phyloP scores from a whole-genome alignment of 2,797 vertebrate genomes.

The Scomberomorus guttatus region DNA sequence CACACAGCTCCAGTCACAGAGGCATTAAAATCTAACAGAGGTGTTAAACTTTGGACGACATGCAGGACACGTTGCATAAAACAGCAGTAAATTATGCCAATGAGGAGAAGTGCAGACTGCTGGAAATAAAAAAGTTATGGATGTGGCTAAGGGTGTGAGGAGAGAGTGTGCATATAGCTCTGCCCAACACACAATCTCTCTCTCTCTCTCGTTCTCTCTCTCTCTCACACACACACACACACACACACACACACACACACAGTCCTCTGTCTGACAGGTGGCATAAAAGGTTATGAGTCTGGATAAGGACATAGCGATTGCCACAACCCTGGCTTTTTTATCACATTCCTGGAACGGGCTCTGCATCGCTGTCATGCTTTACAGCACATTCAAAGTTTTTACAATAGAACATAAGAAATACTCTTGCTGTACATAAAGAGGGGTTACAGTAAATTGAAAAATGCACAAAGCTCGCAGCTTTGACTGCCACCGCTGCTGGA shows the following conservation, averaged over 20 bases:
- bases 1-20: conserved; percentile 47
- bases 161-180: conserved; percentile 30
- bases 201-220: no score
- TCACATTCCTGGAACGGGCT: conserved; percentile 40
- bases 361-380: conserved; percentile 32
- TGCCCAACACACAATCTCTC: conserved; percentile 4
- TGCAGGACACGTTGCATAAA: conserved; percentile 72
- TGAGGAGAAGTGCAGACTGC: conserved; percentile 71
- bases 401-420: conserved; percentile 4
- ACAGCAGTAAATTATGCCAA: conserved; percentile 73
- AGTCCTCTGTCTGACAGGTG: conserved; percentile 55
- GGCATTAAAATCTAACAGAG: conserved; percentile 69
- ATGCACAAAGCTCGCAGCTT: background rate
- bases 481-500: background rate
- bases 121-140: conserved; percentile 75
- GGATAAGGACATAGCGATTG: conserved; percentile 52
- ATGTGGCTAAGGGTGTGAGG: conserved; percentile 63
- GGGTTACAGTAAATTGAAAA: conserved; percentile 15
- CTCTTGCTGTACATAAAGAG: conserved; percentile 10
- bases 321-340: conserved; percentile 43
- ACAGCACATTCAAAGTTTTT: conserved; percentile 31
- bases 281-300: conserved; percentile 61
- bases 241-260: conserved; percentile 35
- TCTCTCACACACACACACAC: conserved; percentile 10
- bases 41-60: conserved; percentile 81